Base-by-base conservation (phyloP, 2,888 invertebrate genomes). In the Stenodera caucasica region DNA sequence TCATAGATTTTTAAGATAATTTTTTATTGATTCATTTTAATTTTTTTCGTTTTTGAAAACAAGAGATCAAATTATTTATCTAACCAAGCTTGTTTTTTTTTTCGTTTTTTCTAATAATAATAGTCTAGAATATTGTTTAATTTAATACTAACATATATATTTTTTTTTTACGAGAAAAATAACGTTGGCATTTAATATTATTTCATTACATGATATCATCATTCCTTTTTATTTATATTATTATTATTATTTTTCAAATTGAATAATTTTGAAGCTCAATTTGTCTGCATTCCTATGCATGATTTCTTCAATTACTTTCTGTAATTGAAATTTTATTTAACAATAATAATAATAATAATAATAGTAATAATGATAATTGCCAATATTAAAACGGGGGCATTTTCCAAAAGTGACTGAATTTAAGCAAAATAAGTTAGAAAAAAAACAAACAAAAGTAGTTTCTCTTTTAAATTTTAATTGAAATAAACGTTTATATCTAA, bases 381-480 rank as follows among this genome's bases (percentile, higher is more conserved):
- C 63, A 60, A 63, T 52, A 57, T 45, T 54, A 49, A 49, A 58
- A 57, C 50, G 61, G 66, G 72, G 70, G 72, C 69, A 74, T 72
- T 74, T 70, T 63, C 45, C 62, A 55, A 66, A 64, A 70, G 69
- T 73, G 74, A 75, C 74, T 75, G 74, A 74, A 71, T 72, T 45
- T 67, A 26, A 26, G 26, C 26, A 26, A 26, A 26, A 26, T 26
- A 26, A 26, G 5, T 26, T 4, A 26, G 26, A 26, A 26, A 26
- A 4, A 4, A 5, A 26, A 26, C 5, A 26, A 26, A 26, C 26
- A 26, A 26, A 26, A 26, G 26, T 26, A 26, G 26, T 63, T 66
- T 67, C 61, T 69, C 69, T 70, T 65, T 67, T 71, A 66, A 64
- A 26, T 26, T 2, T 26, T 26, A 26, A 26, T 26, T 26, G 26